Conservation (phyloP, 1,140 invertebrate genomes). For the Probaryconus sp. region DNA sequence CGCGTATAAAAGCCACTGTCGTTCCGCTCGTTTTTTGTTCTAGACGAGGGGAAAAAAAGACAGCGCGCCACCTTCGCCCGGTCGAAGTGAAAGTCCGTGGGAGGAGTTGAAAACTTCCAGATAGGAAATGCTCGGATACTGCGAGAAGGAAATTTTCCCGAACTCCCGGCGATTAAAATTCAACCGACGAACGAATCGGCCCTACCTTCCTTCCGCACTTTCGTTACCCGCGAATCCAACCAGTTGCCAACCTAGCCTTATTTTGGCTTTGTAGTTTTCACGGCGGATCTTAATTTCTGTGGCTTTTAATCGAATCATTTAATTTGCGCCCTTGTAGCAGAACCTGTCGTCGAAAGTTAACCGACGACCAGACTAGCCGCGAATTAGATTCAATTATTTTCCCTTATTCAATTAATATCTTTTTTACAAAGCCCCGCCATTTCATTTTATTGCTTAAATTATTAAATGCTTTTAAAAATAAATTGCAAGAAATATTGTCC, state of each 20-base stretch:
- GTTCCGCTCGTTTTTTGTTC: conserved; percentile 28
- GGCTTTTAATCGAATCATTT: conserved; percentile 74
- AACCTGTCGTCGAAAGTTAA: conserved; percentile 69
- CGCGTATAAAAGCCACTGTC: conserved; percentile 36
- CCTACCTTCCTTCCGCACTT: conserved; percentile 23
- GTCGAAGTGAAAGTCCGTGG: conserved; percentile 47
- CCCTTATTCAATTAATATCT: conserved; percentile 69
- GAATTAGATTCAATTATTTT: conserved; percentile 71
- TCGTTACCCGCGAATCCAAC: conserved; percentile 6
- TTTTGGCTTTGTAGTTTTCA: conserved; percentile 67
- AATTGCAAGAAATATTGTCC: too few relatives aligned
- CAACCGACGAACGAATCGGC: conserved; percentile 45
- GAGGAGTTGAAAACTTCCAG: conserved; percentile 52
- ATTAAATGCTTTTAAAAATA: too few relatives aligned
- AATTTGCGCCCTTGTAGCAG: conserved; percentile 71
- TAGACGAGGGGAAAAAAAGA: conserved; percentile 15
- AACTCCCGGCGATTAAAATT: conserved; percentile 70
- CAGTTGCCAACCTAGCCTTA: conserved; percentile 40
- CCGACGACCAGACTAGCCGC: conserved; percentile 63
- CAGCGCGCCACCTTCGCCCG: conserved; percentile 9
- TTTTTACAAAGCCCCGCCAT: conserved; percentile 61
- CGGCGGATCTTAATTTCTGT: conserved; percentile 70
- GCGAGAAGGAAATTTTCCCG: conserved; percentile 54
- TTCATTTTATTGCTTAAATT: conserved; percentile 48
- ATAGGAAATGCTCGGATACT: conserved; percentile 25